Evolutionary conservation across 2,113 vertebrate genomes (phyloP), one percentile per base, ranked within the genome.

Genomic region (Ceratotherium simum): DNA sequence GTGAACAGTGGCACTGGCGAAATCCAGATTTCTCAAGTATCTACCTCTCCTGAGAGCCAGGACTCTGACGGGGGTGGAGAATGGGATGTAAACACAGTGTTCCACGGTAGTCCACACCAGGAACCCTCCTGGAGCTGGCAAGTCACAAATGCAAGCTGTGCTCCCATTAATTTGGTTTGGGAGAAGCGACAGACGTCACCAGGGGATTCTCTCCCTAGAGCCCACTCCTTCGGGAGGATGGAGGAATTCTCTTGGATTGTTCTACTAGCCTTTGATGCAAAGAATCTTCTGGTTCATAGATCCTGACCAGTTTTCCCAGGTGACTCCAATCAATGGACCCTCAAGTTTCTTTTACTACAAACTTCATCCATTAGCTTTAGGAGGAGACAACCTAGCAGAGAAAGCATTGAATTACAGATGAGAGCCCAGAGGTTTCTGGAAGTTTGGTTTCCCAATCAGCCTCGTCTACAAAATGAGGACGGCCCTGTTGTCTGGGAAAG

Each of bases 61-160:
- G 72, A 46, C 25, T 13, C 46, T 6, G 36, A 36, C 10, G 1
- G 21, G 42, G 42, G 13, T 36, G 23, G 54, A 14, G 48, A 9
- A 5, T 2, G 5, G 27, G 17, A 3, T 4, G 16, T 25, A 20
- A 13, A 39, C 0, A 0, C 0, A 0, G 42, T 6, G 6, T 21
- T 16, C 29, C 16, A 1, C 2, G 48, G 62, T 6, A 16, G 23
- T 5, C 51, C 54, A 10, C 25, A 5, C 36, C 7, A 0, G n/a
- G 62, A 48, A 1, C 5, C 54, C 6, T 13, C 84, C 3, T 1
- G 39, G 51, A 23, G 17, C 5, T 1, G 16, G 36, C n/a, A 21
- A 29, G 56, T 27, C 93, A 39, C 3, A 2, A 1, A 8, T 1
- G 0, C 82, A n/a, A 39, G 23, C 88, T 48, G 70, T 2, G 58